Evolutionary conservation across 2,888 invertebrate genomes (phyloP), one percentile per base, ranked within the genome.

Genomic region (Pollenia amentaria): DNA sequence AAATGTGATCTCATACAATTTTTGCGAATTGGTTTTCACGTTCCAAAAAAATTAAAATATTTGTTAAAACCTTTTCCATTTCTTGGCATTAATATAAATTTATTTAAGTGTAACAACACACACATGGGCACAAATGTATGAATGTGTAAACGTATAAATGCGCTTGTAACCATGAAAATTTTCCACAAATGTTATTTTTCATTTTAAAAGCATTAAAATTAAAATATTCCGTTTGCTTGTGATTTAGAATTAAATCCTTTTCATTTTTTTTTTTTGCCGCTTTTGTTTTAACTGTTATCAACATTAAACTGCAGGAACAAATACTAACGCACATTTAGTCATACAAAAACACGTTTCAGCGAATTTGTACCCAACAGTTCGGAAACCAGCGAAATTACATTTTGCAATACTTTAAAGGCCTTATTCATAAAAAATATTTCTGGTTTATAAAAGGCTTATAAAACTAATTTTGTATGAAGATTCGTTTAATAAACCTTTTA

Each of bases 231-330:
- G 40, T 84, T 84, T 79, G 69, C 40, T 62, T 75, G 62, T 69
- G 53, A 69, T 79, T 80, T 84, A 75, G 79, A 76, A 75, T 70
- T 48, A 84, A 84, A 84, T 76, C 62, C 60, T 80, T 79, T 75
- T 18, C n/a, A n/a, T n/a, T n/a, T 16, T 53, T 14, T 42, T 55
- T 44, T 44, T 76, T 64, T 44, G 0, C 9, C 29, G n/a, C 42
- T 51, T 60, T 53, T 60, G n/a, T 73, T 62, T 62, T 53, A 29
- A 44, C 46, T 69, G 62, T 80, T 64, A 64, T 75, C 53, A 53
- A 18, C 60, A 79, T 53, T 73, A 14, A 62, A 70, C 3, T 53
- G n/a, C 51, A 60, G 53, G 18, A 40, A 60, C 64, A 62, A 76
- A 76, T 38, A 67, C 48, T 38, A 21, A 3, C 29, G 62, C 40